These are phyloP conservation scores for Columba janthina DNA, from an alignment of 2,113 vertebrate genomes.

Conservation along the genomic window DNA sequence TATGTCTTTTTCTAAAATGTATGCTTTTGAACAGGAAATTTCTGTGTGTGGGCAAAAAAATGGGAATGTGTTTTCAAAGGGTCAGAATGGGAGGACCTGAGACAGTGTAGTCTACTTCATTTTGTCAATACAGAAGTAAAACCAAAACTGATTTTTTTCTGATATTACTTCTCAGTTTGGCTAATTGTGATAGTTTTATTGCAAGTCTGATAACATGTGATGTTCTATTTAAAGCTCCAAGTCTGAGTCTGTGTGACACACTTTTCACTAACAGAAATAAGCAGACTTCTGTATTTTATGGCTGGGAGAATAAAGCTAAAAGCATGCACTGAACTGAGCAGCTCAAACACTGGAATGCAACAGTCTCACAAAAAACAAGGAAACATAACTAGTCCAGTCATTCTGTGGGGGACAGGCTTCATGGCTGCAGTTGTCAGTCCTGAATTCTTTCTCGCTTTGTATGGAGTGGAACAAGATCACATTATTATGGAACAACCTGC, in stretches of 20 bases:
- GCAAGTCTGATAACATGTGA: neutral
- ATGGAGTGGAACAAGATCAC: neutral
- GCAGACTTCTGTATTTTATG: neutral
- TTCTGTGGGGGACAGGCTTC: neutral
- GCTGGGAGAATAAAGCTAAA: neutral
- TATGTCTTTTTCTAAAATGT: neutral
- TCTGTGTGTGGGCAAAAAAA: neutral
- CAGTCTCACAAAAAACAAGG: neutral
- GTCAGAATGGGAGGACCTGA: neutral
- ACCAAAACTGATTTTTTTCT: neutral
- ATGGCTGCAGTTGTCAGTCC: neutral
- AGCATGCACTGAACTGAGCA: neutral
- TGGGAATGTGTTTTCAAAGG: neutral
- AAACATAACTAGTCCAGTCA: neutral
- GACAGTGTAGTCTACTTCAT: fast-evolving
- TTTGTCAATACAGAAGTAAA: neutral
- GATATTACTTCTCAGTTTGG: neutral
- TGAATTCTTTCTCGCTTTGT: neutral
- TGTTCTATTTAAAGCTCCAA: neutral
- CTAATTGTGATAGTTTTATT: neutral
- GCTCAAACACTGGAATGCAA: neutral
- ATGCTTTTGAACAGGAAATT: neutral
- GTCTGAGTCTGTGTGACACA: neutral
- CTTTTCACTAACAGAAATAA: neutral
- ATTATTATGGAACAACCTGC: neutral